A percentile compares a stretch with the other conserved stretches of the same genome.
These are phyloP conservation scores for Sanderia malayensis DNA, from an alignment of 30 jellyfish, hydroid and myxozoan genomes.

Conservation along the genomic window DNA sequence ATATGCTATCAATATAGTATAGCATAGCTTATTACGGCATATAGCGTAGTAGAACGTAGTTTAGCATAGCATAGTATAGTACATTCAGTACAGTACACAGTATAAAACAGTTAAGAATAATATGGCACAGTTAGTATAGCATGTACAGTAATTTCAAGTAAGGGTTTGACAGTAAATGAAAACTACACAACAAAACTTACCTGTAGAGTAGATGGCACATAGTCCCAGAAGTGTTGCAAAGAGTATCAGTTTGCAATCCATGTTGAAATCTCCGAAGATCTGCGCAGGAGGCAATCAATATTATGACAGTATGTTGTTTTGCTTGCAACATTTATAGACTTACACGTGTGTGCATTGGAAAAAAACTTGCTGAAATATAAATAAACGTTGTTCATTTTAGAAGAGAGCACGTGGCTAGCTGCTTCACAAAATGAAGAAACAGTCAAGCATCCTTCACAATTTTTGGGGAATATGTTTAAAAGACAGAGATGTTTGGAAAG, in stretches of 20 bases:
- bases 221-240: slow-evolving; percentile 17
- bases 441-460: background rate
- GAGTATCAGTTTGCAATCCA: slow-evolving; percentile 42
- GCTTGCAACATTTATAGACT: background rate
- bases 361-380: background rate
- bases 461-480: background rate
- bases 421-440: background rate
- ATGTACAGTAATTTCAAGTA: no score
- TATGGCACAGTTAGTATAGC: no score
- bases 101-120: no score
- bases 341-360: background rate
- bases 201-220: slow-evolving; percentile 31
- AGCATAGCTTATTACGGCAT: no score
- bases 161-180: no score
- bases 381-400: background rate
- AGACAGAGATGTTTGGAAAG: background rate
- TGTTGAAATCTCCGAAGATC: slow-evolving; percentile 4
- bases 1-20: no score
- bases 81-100: no score
- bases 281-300: background rate
- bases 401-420: background rate
- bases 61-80: no score
- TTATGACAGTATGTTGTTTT: no score
- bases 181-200: no score
- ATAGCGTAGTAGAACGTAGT: background rate